Conservation (phyloP, 2,113 vertebrate species). For the Ageneiosus marmoratus region DNA sequence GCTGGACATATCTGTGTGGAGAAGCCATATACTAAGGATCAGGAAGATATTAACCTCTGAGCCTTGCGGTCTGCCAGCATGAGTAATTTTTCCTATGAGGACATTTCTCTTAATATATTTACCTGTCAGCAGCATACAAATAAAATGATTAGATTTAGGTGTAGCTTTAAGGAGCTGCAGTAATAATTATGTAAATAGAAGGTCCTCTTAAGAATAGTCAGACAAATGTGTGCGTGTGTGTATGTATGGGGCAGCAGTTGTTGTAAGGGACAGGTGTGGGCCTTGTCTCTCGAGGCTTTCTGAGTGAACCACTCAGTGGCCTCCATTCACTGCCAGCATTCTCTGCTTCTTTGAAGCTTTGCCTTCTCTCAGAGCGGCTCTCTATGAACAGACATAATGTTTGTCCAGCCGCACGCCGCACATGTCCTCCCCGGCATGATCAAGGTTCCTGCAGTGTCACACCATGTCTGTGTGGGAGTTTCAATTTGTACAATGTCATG, state of each 20-base stretch:
- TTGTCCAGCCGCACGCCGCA: conserved; percentile 37
- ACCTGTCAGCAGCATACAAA: not conserved
- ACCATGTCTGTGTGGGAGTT: not conserved
- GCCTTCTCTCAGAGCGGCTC: conserved; percentile 40
- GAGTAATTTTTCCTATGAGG: conserved; percentile 9
- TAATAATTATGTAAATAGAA: not conserved
- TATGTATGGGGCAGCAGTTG: conserved; percentile 44
- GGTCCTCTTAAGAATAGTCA: not conserved
- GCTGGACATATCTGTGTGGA: conserved; percentile 26
- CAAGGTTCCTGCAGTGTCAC: conserved; percentile 15
- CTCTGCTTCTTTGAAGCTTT: conserved; percentile 52
- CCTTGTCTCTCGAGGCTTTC: conserved; percentile 45
- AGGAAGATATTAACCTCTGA: conserved; percentile 40
- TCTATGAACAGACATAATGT: conserved; percentile 45
- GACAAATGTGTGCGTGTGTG: conserved; percentile 1
- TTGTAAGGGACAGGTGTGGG: conserved; percentile 50
- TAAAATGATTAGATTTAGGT: not conserved
- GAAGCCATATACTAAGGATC: not conserved
- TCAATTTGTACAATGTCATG: conserved; percentile 11
- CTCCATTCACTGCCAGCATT: conserved; percentile 45
- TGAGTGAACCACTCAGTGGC: conserved; percentile 50
- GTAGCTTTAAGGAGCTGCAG: not conserved
- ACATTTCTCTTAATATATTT: not conserved
- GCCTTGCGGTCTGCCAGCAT: not conserved
- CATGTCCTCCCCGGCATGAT: conserved; percentile 24